phyloP scores from a whole-genome alignment of 2,797 vertebrate species.

The Phataginus tetradactyla region DNA sequence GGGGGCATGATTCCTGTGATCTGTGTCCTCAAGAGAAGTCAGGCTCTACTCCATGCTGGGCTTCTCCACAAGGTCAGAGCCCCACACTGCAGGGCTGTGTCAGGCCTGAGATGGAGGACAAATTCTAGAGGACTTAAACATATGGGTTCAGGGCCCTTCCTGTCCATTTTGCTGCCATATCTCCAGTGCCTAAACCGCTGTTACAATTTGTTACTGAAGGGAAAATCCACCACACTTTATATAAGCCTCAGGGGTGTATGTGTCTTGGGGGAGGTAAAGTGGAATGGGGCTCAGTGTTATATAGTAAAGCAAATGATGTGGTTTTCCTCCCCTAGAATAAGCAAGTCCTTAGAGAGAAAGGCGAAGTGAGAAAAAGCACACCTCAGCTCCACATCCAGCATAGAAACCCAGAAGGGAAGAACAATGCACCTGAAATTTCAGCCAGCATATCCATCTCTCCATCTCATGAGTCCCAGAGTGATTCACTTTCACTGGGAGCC shows the following conservation, averaged over 20 bases:
- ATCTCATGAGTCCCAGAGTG: background rate
- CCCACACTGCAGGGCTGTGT: background rate
- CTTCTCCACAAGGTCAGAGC: background rate
- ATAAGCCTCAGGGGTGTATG: background rate
- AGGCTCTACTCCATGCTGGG: background rate
- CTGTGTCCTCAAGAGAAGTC: background rate
- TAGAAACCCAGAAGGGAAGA: background rate
- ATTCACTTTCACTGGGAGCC: background rate
- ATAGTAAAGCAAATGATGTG: fast-evolving
- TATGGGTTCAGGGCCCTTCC: background rate
- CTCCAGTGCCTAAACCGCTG: background rate
- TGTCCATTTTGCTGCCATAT: background rate
- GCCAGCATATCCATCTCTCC: background rate
- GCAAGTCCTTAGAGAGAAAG: background rate
- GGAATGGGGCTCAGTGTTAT: no score
- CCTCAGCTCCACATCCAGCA: background rate
- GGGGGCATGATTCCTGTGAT: background rate
- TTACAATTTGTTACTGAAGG: no score
- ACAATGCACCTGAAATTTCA: background rate
- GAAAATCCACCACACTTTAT: background rate
- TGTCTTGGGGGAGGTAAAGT: background rate
- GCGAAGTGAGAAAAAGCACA: background rate
- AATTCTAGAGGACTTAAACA: background rate
- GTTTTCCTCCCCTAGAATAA: background rate
- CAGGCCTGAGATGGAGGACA: background rate